A percentile compares a stretch with the other conserved stretches of the same genome.
Evolutionary conservation across 2,113 vertebrate genomes (phyloP).

Genomic region (Clinocottus analis): DNA sequence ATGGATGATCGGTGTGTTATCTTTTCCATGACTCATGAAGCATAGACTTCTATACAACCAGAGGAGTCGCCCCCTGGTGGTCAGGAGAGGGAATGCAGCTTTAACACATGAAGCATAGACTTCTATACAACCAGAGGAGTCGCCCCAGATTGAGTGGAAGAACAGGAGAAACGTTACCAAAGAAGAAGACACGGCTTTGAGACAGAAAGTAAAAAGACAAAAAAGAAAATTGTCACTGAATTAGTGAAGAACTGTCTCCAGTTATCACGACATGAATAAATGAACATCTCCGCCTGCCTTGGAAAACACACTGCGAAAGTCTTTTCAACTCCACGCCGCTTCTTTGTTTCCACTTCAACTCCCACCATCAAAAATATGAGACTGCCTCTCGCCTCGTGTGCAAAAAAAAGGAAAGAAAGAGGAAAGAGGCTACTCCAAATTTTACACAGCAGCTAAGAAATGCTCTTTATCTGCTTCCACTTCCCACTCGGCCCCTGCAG

Average conservation of each 20-base stretch:
- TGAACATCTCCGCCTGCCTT: not conserved
- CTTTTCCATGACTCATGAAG: too few species aligned
- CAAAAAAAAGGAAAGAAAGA: too few species aligned
- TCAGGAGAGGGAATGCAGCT: too few species aligned
- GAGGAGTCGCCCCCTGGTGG: too few species aligned
- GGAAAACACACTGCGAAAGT: not conserved
- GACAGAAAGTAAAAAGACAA: not conserved
- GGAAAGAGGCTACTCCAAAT: slow-evolving; percentile 28
- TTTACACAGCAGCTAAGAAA: slow-evolving; percentile 16
- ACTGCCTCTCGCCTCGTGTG: not conserved
- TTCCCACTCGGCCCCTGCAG: not conserved
- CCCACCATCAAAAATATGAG: not conserved
- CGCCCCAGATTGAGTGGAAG: too few species aligned
- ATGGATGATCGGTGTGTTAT: too few species aligned
- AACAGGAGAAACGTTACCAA: too few species aligned
- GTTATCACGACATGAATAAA: slow-evolving; percentile 27
- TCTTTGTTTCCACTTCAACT: slow-evolving; percentile 14
- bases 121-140: too few species aligned
- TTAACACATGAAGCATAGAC: too few species aligned
- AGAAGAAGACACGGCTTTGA: not conserved
- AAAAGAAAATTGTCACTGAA: not conserved
- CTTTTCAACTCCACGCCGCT: not conserved
- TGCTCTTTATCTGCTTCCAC: not conserved
- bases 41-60: too few species aligned
- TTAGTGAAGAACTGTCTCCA: slow-evolving; percentile 2